Conservation (phyloP, 1,140 invertebrate genomes). For the Nomia melanderi region DNA sequence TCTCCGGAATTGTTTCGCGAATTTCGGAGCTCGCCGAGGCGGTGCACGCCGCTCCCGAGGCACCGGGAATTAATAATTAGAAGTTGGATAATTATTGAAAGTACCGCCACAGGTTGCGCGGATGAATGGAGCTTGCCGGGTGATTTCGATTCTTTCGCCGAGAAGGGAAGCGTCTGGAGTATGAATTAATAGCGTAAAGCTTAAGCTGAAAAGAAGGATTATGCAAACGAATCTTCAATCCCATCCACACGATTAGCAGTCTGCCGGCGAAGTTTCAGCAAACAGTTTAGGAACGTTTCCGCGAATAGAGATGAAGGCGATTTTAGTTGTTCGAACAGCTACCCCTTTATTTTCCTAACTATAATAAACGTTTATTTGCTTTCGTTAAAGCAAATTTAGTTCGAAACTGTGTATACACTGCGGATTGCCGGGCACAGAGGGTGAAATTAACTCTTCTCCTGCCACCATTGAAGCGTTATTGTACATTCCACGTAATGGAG, state of each 20-base stretch:
- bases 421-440: conserved; percentile 2
- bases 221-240: background rate
- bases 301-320: background rate
- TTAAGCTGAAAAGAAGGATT: conserved; percentile 1
- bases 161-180: too few species aligned
- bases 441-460: background rate
- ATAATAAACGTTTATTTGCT: background rate
- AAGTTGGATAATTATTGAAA: too few species aligned
- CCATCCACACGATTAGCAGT: background rate
- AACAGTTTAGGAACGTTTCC: background rate
- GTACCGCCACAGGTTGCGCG: too few species aligned
- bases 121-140: too few species aligned
- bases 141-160: too few species aligned
- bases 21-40: too few species aligned
- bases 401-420: conserved; percentile 1
- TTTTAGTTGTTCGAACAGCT: background rate
- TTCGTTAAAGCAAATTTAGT: conserved; percentile 4
- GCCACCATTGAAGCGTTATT: background rate
- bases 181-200: too few species aligned
- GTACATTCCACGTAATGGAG: background rate
- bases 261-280: background rate
- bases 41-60: too few species aligned
- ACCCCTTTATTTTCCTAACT: background rate
- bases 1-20: background rate
- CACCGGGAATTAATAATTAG: too few species aligned